Evolutionary conservation across 2,888 invertebrate species (phyloP).

Genomic region (Drosophila kuntzei): DNA sequence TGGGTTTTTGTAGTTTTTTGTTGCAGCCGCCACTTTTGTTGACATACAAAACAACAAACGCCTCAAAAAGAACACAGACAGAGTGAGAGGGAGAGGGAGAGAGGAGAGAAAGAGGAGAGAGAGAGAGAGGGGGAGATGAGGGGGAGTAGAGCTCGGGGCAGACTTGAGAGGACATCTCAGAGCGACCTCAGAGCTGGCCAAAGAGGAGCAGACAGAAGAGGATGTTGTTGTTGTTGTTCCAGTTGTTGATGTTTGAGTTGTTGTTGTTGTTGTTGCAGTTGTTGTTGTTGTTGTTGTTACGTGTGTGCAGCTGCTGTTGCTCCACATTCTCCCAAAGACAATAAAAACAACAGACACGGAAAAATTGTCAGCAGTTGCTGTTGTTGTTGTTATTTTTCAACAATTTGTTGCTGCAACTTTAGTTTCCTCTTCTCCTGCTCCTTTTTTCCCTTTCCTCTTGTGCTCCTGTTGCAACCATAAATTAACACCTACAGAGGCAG

Average conservation of each 20-base stretch:
- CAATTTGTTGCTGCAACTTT: constrained; percentile 40
- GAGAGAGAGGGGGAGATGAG: neutral
- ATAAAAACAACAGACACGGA: constrained; percentile 33
- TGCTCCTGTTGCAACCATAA: constrained; percentile 65
- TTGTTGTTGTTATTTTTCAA: constrained; percentile 36
- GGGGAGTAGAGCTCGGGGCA: constrained; percentile 7
- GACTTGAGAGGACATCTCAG: constrained; percentile 16
- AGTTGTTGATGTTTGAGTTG: constrained; percentile 31
- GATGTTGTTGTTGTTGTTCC: constrained; percentile 45
- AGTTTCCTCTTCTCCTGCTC: constrained; percentile 35
- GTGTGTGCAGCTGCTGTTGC: constrained; percentile 57
- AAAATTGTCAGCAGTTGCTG: constrained; percentile 20
- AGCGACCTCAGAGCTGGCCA: constrained; percentile 38
- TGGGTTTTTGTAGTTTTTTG: constrained; percentile 37
- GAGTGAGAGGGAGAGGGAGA: neutral
- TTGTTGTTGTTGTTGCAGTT: constrained; percentile 40
- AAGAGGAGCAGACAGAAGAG: constrained; percentile 31
- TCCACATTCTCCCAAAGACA: constrained; percentile 55
- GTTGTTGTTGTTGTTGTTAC: constrained; percentile 39
- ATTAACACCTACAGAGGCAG: constrained; percentile 72
- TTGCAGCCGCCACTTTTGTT: constrained; percentile 59
- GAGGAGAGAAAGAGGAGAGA: neutral
- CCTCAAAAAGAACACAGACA: constrained; percentile 48
- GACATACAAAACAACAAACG: constrained; percentile 66
- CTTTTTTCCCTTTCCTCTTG: neutral